Percentiles rank a stretch among this genome's conserved stretches.
phyloP scores from a whole-genome alignment of 2,113 vertebrate species.

The Nerophis ophidion region DNA sequence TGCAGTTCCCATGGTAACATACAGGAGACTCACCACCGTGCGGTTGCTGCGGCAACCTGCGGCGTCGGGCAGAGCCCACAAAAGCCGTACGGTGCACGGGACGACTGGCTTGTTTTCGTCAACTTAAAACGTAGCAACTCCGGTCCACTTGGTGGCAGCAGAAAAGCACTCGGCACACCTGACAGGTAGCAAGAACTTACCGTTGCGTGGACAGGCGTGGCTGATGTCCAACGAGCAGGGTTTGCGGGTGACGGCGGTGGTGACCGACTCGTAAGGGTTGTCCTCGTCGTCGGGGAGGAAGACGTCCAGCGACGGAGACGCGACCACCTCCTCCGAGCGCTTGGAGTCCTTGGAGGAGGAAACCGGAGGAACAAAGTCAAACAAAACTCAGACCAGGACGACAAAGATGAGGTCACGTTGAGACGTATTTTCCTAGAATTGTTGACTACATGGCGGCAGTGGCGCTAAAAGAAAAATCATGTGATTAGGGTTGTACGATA shows the following conservation, averaged over 20 bases:
- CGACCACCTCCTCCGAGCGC: slow-evolving; percentile 75
- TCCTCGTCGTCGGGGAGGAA: slow-evolving; percentile 86
- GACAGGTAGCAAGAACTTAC: slow-evolving; percentile 62
- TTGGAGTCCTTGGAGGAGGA: slow-evolving; percentile 74
- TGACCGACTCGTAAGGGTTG: slow-evolving; percentile 83
- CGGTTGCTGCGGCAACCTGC: slow-evolving; percentile 57
- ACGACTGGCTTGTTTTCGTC: too few relatives aligned
- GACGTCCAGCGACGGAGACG: slow-evolving; percentile 84
- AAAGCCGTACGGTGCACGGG: too few relatives aligned
- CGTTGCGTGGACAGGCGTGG: slow-evolving; percentile 74
- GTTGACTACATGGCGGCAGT: too few relatives aligned
- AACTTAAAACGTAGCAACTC: background rate
- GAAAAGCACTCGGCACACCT: too few relatives aligned
- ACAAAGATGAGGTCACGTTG: background rate
- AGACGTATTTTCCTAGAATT: background rate
- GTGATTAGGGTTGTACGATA: too few relatives aligned
- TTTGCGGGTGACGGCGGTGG: slow-evolving; percentile 89
- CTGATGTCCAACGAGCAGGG: slow-evolving; percentile 91
- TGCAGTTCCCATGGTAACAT: slow-evolving; percentile 69
- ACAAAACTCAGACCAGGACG: too few relatives aligned
- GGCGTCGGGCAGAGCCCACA: too few relatives aligned
- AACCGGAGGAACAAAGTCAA: slow-evolving; percentile 1
- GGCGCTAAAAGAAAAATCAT: too few relatives aligned
- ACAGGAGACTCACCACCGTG: slow-evolving; percentile 59
- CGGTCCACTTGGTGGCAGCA: background rate